Conservation (phyloP, 2,888 invertebrate genomes). For the Ethmia dodecea region DNA sequence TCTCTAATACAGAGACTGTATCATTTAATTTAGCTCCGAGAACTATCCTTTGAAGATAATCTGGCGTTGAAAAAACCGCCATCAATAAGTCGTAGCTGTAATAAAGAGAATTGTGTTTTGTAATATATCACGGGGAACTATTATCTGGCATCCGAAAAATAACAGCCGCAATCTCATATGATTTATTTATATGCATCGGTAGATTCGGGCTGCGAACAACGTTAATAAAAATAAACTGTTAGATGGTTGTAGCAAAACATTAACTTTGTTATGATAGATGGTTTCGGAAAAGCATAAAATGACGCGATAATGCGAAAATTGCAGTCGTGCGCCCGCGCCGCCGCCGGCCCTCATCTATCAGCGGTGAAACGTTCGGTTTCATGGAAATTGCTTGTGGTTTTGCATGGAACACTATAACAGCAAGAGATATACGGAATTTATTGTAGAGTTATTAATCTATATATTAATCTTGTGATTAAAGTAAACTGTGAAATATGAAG, state of each 20-base stretch:
- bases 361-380: conserved; percentile 31
- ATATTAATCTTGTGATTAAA: too few species aligned
- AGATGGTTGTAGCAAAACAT: conserved; percentile 30
- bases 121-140: conserved; percentile 50
- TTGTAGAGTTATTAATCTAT: too few species aligned
- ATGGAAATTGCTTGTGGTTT: conserved; percentile 44
- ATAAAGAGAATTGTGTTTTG: conserved; percentile 52
- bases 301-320: conserved; percentile 42
- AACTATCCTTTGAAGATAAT: conserved; percentile 46
- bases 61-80: conserved; percentile 45
- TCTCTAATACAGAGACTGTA: conserved; percentile 9
- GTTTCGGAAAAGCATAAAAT: conserved; percentile 42
- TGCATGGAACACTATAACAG: conserved; percentile 28
- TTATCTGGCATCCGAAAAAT: conserved; percentile 48
- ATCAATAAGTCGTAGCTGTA: conserved; percentile 46
- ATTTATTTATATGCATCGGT: conserved; percentile 38
- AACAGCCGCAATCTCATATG: conserved; percentile 41
- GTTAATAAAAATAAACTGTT: conserved; percentile 34
- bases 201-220: conserved; percentile 29
- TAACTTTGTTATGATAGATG: conserved; percentile 35
- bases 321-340: conserved; percentile 13
- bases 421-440: too few species aligned
- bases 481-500: neutral
- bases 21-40: conserved; percentile 18
- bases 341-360: conserved; percentile 37